Percentiles rank a stretch among this genome's conserved stretches.
phyloP scores from a whole-genome alignment of 2,113 vertebrate species.

The Baryphthengus martii region DNA sequence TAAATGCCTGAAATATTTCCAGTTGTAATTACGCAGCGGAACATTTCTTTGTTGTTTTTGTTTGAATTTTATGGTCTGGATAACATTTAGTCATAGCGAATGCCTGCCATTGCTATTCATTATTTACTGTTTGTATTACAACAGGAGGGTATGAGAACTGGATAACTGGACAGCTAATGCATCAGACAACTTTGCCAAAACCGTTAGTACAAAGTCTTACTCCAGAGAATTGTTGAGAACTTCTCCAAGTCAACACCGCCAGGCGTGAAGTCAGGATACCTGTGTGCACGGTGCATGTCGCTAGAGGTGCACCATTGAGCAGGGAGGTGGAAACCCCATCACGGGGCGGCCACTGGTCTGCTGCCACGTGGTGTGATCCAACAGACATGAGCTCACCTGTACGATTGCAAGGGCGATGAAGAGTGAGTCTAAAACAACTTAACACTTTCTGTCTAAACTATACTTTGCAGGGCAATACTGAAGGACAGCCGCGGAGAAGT shows the following conservation, averaged over 20 bases:
- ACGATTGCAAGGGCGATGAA: not conserved
- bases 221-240: not conserved
- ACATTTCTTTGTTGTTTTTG: slow-evolving; percentile 1
- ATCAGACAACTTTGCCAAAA: not conserved
- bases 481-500: not conserved
- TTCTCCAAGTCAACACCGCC: not conserved
- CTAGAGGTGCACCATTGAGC: rapidly evolving
- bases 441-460: not conserved
- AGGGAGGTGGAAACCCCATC: not conserved
- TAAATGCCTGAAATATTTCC: not conserved
- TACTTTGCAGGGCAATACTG: not conserved
- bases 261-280: not conserved
- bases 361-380: rapidly evolving
- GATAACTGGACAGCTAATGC: not conserved
- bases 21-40: not conserved
- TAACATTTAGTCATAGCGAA: not conserved
- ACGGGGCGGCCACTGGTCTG: rapidly evolving
- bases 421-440: not conserved
- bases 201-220: rapidly evolving
- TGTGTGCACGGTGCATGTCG: rapidly evolving
- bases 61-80: slow-evolving; percentile 20
- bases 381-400: not conserved
- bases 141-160: not conserved
- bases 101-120: not conserved
- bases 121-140: not conserved